Evolutionary conservation across 2,113 vertebrate genomes (phyloP).

Genomic region (Halichoeres trimaculatus): DNA sequence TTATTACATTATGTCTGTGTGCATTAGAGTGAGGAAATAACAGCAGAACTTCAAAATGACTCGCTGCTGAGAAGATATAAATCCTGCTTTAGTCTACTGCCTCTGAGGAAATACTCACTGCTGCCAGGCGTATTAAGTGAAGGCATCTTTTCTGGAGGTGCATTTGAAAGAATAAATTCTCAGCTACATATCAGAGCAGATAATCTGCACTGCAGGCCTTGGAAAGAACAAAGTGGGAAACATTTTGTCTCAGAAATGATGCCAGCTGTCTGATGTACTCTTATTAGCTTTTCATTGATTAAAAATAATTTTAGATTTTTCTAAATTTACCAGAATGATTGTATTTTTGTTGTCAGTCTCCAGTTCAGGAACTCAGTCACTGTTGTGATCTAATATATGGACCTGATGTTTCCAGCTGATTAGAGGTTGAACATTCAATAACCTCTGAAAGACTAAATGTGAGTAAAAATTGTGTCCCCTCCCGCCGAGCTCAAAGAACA

Average conservation of each 20-base stretch:
- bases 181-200: background rate
- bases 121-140: conserved; percentile 12
- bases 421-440: background rate
- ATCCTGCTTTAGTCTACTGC: background rate
- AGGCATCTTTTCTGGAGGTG: conserved; percentile 18
- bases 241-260: conserved; percentile 8
- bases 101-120: background rate
- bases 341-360: no score
- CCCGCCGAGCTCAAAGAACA: background rate
- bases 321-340: background rate
- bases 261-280: background rate
- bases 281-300: background rate
- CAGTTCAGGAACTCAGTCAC: no score
- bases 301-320: no score
- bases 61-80: conserved; percentile 11
- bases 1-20: conserved; percentile 6
- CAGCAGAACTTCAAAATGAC: background rate
- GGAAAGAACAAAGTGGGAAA: background rate
- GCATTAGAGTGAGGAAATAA: background rate
- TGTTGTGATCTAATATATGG: no score
- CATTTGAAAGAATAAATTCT: conserved; percentile 10
- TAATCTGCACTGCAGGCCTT: conserved; percentile 8
- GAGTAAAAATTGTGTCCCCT: background rate
- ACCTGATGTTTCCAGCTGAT: background rate
- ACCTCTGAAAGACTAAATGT: background rate